Evolutionary conservation across 1,140 invertebrate species (phyloP), one percentile per base, ranked within the genome.

Genomic region (Trichonephila inaurata): DNA sequence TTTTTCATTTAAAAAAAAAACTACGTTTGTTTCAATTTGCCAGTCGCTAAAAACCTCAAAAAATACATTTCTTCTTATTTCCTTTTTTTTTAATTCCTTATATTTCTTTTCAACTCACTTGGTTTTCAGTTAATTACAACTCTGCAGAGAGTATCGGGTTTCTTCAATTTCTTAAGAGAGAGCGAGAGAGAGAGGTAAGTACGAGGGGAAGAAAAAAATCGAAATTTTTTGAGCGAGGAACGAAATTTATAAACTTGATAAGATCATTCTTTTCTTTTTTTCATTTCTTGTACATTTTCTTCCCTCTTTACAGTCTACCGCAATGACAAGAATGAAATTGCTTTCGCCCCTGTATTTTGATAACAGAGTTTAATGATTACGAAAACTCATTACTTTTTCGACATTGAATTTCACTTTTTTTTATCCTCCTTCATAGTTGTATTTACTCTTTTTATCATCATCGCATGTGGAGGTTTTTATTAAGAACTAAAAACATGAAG

Each of bases 321-420:
- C 92, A 93, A 88, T 88, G 86, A 88, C 92, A 93, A 88, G 81
- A 81, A 33, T 28, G 86, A 89, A 93, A 88, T 88, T 93, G 92
- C 92, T 93, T 93, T 88, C 92, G 86, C 92, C 86, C 72, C 86
- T 77, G 19, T 89, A 93, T 93, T 93, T 93, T 93, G 92, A 93
- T 93, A 93, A 93, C 92, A 93, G 88, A 89, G 85, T 93, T 93
- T 93, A 93, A 92, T 92, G 92, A 93, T 93, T 93, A 85, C 66
- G 40, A 93, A 93, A 93, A 93, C 92, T 93, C 92, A 93, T 93
- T 93, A 93, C 88, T 93, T 93, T 93, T 44, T 82, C 66, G 86
- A 93, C 86, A 89, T 89, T 82, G 92, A 93, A 93, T 93, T 93
- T 51, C 83, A 61, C 40, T 58, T 18, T 92, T 92, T 85, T 87